phyloP scores from a whole-genome alignment of 2,797 vertebrate genomes.

The Rhabdophis nuchalis region DNA sequence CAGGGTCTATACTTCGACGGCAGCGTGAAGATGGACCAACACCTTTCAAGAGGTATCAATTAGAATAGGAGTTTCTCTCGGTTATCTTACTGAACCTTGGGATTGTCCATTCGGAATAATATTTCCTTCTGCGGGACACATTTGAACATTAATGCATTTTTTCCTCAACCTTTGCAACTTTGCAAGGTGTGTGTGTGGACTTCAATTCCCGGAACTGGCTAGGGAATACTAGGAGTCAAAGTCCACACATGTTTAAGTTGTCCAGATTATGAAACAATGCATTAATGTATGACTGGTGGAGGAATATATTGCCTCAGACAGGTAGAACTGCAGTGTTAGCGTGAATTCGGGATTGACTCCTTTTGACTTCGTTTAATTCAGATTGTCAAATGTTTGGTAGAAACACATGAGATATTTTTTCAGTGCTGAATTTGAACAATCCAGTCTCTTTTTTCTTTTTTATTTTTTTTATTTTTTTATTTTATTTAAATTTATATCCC shows the following conservation, averaged over 20 bases:
- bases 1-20: slow-evolving; percentile 86
- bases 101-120: background rate
- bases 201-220: background rate
- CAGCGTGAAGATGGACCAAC: slow-evolving; percentile 70
- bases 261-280: background rate
- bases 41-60: slow-evolving; percentile 68
- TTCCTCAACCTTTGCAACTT: background rate
- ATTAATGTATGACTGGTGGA: background rate
- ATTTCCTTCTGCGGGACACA: background rate
- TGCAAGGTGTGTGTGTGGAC: background rate
- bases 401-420: background rate
- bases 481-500: too few species aligned
- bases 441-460: background rate
- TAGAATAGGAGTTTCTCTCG: background rate
- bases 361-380: background rate
- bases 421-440: background rate
- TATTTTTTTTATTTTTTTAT: too few species aligned
- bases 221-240: background rate
- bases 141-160: background rate
- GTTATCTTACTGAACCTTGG: background rate
- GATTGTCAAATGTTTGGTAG: background rate
- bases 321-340: background rate
- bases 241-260: background rate
- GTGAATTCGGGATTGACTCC: background rate
- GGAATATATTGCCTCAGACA: background rate